Conservation (phyloP, 2,888 invertebrate species). For the Drosophila eohydei region DNA sequence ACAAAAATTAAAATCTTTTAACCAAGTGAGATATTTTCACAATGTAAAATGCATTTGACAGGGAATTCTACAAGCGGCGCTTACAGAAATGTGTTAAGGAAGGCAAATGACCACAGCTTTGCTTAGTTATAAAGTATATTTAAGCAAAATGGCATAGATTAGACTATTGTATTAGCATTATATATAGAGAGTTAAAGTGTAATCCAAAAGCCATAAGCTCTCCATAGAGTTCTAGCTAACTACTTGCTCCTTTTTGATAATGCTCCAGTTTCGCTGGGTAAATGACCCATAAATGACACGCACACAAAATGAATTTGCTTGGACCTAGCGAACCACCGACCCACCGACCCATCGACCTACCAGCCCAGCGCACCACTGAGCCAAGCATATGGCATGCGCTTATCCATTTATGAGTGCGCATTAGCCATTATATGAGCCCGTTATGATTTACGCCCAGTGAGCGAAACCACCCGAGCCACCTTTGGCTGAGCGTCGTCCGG, state of each 20-base stretch:
- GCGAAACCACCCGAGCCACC: conserved; percentile 14
- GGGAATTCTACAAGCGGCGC: too few species aligned
- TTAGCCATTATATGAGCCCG: conserved; percentile 65
- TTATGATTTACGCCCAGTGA: conserved; percentile 79
- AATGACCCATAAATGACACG: conserved; percentile 77
- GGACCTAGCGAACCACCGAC: conserved; percentile 10
- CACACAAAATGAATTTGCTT: conserved; percentile 38
- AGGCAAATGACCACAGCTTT: too few species aligned
- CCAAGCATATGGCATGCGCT: conserved; percentile 63
- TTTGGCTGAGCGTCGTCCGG: conserved; percentile 61
- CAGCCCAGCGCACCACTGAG: conserved; percentile 4
- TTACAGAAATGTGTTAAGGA: too few species aligned
- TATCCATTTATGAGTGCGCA: conserved; percentile 80
- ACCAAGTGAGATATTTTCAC: too few species aligned
- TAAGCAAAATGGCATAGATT: too few species aligned
- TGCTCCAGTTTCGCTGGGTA: conserved; percentile 28
- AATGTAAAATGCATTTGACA: too few species aligned
- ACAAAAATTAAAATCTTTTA: too few species aligned
- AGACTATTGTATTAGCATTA: too few species aligned
- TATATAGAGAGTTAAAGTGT: neutral
- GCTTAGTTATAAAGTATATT: neutral
- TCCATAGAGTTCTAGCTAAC: neutral
- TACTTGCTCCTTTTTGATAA: conserved; percentile 3
- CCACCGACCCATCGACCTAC: neutral
- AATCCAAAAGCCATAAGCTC: neutral